Base-by-base conservation (phyloP, 2,797 vertebrate species). In the Sebastes itinus region DNA sequence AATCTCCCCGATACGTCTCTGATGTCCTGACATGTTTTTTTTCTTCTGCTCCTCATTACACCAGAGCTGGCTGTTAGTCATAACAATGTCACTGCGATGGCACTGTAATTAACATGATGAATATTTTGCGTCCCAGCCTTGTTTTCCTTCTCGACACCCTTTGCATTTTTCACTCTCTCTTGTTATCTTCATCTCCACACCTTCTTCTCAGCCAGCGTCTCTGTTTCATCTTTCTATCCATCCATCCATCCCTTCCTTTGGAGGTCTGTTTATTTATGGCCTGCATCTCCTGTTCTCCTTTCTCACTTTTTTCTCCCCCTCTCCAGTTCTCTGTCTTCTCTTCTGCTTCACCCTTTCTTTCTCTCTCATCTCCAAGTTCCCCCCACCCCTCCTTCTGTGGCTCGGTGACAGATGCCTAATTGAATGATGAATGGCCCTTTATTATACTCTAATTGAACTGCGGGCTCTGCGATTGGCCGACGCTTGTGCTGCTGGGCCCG, bases 341-440 rank as follows among this genome's bases (percentile, higher is more conserved):
- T 58, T 95, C 95, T 96, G 96, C 96, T 94, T 95, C 95, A 93
- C 93, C 92, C 89, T 72, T 49, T 38, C 58, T 54, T 10, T 25
- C 23, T 28, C 27, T 78, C 60, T 70, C 69, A 93, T 95, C 96
- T 94, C 94, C 91, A 96, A 81, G 75, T 77, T 75, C n/a, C 60
- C 32, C 60, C 11, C 20, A 12, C 11, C 20, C 46, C 94, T 96
- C 92, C 96, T 95, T 97, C 96, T 97, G 96, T 97, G 96, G 94
- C 96, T 94, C 87, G 87, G 88, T 97, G 98, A 98, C 98, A 99
- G 97, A 97, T 97, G 97, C 97, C 96, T 99, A 99, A 99, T 99
- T 99, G 97, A 98, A 99, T 99, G 98, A 99, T 98, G 97, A 97
- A 99, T 99, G 97, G 98, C 95, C 97, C 96, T 98, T 98, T 97